phyloP scores from a whole-genome alignment of 1,140 invertebrate species.

The Panulirus ornatus region DNA sequence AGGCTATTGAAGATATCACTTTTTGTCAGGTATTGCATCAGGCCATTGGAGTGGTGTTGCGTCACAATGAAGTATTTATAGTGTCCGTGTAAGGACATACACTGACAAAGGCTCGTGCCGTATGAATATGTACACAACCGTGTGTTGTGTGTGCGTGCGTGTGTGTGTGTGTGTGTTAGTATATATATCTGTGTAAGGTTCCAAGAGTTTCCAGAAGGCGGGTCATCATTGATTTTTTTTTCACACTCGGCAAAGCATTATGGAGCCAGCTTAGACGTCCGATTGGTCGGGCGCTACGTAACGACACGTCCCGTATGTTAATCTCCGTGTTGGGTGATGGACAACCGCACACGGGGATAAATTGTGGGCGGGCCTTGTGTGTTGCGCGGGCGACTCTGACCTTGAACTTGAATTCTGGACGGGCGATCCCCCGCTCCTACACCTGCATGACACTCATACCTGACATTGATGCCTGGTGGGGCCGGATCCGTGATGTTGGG shows the following conservation, averaged over 20 bases:
- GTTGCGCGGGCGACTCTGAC: background rate
- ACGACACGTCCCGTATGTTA: too few species aligned
- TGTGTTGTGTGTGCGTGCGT: too few species aligned
- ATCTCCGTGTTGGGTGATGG: too few species aligned
- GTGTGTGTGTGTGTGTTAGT: too few species aligned
- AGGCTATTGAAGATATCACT: background rate
- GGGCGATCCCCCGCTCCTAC: background rate
- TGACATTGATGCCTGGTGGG: constrained; percentile 1
- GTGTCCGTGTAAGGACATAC: background rate
- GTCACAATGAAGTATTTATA: background rate
- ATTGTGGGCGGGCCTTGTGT: background rate
- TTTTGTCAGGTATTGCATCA: background rate
- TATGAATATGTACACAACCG: background rate
- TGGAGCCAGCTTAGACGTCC: background rate
- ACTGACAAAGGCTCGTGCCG: background rate
- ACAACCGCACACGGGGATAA: background rate
- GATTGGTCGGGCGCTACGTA: too few species aligned
- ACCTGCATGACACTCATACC: constrained; percentile 29
- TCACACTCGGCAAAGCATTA: background rate
- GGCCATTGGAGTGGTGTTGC: background rate
- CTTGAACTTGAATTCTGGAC: constrained; percentile 30
- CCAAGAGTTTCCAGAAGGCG: background rate
- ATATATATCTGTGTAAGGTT: background rate
- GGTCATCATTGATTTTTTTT: background rate
- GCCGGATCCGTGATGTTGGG: background rate